Evolutionary conservation across 2,113 vertebrate genomes (phyloP).

Genomic region (Barnardius zonarius): DNA sequence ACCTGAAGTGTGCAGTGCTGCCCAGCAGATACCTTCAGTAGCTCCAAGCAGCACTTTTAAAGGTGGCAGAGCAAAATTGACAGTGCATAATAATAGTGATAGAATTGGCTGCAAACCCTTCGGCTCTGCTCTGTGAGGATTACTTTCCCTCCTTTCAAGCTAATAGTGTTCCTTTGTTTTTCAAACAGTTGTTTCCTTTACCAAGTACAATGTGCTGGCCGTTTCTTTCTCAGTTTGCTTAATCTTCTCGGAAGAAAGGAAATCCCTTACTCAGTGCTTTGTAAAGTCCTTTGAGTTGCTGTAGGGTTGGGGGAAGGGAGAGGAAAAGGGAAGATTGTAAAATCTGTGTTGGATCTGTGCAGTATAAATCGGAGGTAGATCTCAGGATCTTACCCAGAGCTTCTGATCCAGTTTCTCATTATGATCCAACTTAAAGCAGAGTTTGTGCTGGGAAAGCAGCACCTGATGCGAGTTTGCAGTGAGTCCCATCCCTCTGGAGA

Average conservation of each 20-base stretch:
- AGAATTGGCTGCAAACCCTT: neutral
- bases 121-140: neutral
- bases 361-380: neutral
- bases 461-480: neutral
- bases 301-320: neutral
- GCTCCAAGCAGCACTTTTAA: neutral
- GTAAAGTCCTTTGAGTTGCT: neutral
- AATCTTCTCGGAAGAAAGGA: slow-evolving; percentile 37
- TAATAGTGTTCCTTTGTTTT: neutral
- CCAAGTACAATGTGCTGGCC: neutral
- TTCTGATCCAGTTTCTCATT: neutral
- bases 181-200: neutral
- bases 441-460: neutral
- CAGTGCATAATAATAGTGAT: neutral
- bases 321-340: neutral
- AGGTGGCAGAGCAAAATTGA: neutral
- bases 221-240: neutral
- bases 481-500: neutral
- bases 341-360: neutral
- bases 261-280: slow-evolving; percentile 27
- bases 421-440: neutral
- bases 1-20: neutral
- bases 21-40: neutral
- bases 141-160: neutral
- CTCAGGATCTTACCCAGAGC: neutral